Conservation (phyloP, 1,140 invertebrate species). For the Heterodera carotae region DNA sequence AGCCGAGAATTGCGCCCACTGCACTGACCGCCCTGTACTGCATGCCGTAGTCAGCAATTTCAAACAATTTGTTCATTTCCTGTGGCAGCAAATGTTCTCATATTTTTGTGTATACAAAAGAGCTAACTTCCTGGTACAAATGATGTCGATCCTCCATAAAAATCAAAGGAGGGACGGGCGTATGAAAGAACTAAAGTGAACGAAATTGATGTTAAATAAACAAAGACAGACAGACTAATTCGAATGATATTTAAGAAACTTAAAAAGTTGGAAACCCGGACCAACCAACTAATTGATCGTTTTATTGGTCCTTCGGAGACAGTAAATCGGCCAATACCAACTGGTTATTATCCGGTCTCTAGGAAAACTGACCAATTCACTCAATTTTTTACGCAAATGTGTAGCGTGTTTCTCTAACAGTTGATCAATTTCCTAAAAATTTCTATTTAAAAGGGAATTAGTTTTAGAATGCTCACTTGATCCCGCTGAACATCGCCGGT, state of each 20-base stretch:
- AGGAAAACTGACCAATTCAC: constrained; percentile 7
- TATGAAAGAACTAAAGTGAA: constrained; percentile 32
- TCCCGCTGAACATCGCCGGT: constrained; percentile 41
- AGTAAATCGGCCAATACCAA: no score
- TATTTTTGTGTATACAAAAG: no score
- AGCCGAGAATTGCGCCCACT: constrained; percentile 76
- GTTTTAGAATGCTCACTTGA: constrained; percentile 14
- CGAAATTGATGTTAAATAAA: background rate
- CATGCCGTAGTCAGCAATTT: constrained; percentile 55
- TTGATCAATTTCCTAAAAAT: constrained; percentile 38
- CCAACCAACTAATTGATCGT: background rate
- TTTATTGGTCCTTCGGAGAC: no score
- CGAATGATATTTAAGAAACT: background rate
- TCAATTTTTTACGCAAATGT: constrained; percentile 19
- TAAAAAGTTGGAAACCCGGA: background rate
- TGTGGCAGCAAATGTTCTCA: constrained; percentile 6
- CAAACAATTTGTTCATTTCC: constrained; percentile 57
- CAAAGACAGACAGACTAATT: no score
- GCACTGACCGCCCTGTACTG: constrained; percentile 53
- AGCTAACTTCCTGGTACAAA: constrained; percentile 25
- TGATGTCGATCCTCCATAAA: constrained; percentile 49
- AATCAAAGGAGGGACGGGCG: constrained; percentile 35
- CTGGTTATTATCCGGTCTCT: no score
- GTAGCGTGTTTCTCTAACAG: constrained; percentile 19
- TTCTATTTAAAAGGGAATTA: background rate